These are phyloP conservation scores for Leptestheria dahalacensis DNA, from an alignment of 1,140 invertebrate species.

Conservation along the genomic window DNA sequence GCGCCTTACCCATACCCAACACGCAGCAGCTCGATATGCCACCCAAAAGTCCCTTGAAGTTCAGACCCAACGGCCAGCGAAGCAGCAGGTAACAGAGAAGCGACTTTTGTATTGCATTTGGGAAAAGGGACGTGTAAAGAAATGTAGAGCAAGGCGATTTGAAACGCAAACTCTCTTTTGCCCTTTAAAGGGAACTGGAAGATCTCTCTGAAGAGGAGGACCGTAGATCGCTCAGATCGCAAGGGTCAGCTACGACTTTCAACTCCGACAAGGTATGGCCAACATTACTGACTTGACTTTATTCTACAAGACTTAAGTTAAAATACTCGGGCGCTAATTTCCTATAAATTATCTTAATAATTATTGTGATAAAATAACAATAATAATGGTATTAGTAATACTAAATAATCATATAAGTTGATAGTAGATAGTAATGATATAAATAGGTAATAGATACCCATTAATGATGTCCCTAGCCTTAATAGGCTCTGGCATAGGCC, in stretches of 20 bases:
- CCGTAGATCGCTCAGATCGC: slow-evolving; percentile 2
- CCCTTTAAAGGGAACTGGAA: slow-evolving; percentile 4
- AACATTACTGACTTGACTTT: neutral
- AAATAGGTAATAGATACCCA: no score
- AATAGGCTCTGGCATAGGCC: no score
- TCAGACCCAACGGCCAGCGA: slow-evolving; percentile 54
- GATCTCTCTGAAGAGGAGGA: slow-evolving; percentile 5
- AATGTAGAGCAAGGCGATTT: neutral
- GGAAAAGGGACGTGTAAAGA: no score
- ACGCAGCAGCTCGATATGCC: slow-evolving; percentile 31
- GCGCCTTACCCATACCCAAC: slow-evolving; percentile 39
- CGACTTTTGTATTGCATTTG: no score
- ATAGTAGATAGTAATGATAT: no score
- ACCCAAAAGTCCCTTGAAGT: slow-evolving; percentile 65
- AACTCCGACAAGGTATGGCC: slow-evolving; percentile 1
- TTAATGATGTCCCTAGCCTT: no score
- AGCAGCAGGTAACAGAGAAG: slow-evolving; percentile 55
- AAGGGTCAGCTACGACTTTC: neutral
- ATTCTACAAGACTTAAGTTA: neutral
- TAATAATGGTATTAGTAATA: no score
- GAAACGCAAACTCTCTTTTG: neutral
- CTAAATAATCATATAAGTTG: no score
- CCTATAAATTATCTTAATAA: neutral
- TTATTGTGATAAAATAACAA: no score
- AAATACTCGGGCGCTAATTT: neutral